phyloP scores from a whole-genome alignment of 2,888 invertebrate species.

The Hedychridium roseum region DNA sequence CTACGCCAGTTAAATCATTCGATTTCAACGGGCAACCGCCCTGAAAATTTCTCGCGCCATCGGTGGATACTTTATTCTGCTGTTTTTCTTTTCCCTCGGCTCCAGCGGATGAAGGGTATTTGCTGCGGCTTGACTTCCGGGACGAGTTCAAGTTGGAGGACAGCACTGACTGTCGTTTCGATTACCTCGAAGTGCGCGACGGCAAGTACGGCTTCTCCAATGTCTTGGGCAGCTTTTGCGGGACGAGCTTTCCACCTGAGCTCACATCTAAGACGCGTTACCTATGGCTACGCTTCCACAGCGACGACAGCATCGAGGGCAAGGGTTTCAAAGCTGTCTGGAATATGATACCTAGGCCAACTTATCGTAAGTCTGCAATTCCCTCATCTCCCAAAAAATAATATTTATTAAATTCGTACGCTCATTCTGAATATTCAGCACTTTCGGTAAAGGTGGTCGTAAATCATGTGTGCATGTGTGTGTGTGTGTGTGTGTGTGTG shows the following conservation, averaged over 20 bases:
- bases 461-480: too few species aligned
- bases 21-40: too few species aligned
- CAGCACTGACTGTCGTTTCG: constrained; percentile 76
- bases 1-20: too few species aligned
- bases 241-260: constrained; percentile 75
- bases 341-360: constrained; percentile 70
- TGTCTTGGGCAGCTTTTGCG: constrained; percentile 75
- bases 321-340: constrained; percentile 82
- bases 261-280: constrained; percentile 77
- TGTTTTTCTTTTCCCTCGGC: too few species aligned
- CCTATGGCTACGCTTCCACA: constrained; percentile 79
- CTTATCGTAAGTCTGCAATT: constrained; percentile 65
- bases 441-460: too few species aligned
- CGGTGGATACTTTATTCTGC: neutral
- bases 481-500: too few species aligned
- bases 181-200: constrained; percentile 83
- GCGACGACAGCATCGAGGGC: constrained; percentile 83
- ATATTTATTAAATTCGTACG: neutral
- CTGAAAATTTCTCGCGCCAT: too few species aligned
- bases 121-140: constrained; percentile 80
- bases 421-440: constrained; percentile 15
- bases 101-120: constrained; percentile 72
- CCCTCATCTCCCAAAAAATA: neutral
- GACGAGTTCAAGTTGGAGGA: constrained; percentile 79
- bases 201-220: constrained; percentile 81